Base-by-base conservation (phyloP, 2,113 vertebrate genomes). In the Nerophis ophidion region DNA sequence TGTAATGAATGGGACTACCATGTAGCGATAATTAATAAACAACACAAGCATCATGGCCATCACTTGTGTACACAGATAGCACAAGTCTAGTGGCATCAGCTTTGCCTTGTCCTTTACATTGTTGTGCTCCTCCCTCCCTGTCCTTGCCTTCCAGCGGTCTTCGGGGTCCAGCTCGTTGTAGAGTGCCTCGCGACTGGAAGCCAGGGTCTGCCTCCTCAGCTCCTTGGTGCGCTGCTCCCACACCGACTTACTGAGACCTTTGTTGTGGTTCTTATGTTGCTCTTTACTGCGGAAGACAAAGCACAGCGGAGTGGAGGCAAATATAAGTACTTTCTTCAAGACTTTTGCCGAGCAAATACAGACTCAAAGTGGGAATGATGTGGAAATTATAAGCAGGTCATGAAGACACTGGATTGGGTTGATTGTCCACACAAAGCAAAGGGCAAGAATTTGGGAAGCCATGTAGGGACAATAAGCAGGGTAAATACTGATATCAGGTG, bases 161-260 rank as follows among this genome's bases (percentile, higher is more conserved):
- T 93, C 94, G 0, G 93, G 86, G 40, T 95, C 95, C 88, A 94
- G 68, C 79, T 97, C 93, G 4, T 89, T 92, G 83, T 96, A 96
- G 2, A 98, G 91, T 0, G 94, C 95, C 76, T 98, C 96, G 0
- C 92, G 89, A 82, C 96, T 98, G 57, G 93, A 92, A 80, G 92
- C 83, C 72, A 98, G 82, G 33, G 94, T 96, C 88, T 97, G 95
- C 65, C 90, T 92, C 19, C 96, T 87, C 71, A 98, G 92, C 87
- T 98, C 96, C 71, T 86, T 94, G 9, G 95, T 93, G 26, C 96
- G 91, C 80, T 98, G 95, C 75, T 98, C 96, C 96, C 96, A 98
- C 72, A 98, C 91, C 0, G 95, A 96, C 84, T 92, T 93, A 63
- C 7, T 87, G 35, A 74, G 8, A 0, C 88, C 69, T 38, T 94